phyloP scores from a whole-genome alignment of 2,113 vertebrate species.

The Solea senegalensis region DNA sequence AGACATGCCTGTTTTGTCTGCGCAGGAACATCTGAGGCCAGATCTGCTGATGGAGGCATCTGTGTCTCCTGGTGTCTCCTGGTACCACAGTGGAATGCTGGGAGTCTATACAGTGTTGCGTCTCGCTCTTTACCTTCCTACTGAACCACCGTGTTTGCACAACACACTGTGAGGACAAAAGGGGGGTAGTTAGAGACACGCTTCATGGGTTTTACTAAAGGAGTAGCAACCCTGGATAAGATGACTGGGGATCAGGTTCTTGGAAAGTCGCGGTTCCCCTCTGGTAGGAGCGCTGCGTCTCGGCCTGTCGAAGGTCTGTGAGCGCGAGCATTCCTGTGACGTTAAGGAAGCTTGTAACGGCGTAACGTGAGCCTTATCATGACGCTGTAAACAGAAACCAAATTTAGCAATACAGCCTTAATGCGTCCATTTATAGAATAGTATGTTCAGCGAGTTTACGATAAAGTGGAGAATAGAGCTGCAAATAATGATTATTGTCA shows the following conservation, averaged over 20 bases:
- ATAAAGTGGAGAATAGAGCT: no score
- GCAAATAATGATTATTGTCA: no score
- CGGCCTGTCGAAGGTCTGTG: constrained; percentile 21
- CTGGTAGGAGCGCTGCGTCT: constrained; percentile 43
- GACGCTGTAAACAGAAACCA: constrained; percentile 39
- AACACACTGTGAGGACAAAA: constrained; percentile 33
- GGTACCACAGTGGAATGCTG: constrained; percentile 64
- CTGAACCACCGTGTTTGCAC: constrained; percentile 52
- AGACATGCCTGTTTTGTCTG: neutral
- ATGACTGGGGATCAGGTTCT: neutral
- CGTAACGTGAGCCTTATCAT: constrained; percentile 44
- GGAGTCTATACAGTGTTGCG: constrained; percentile 25
- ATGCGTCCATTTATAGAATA: neutral
- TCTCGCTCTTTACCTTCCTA: constrained; percentile 54
- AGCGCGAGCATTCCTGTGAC: constrained; percentile 37
- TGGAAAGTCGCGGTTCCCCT: constrained; percentile 39
- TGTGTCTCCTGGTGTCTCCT: constrained; percentile 47
- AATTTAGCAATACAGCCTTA: constrained; percentile 15
- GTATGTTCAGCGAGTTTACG: no score
- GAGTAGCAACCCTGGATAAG: constrained; percentile 29
- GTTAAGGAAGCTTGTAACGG: constrained; percentile 51
- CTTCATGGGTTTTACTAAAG: constrained; percentile 53
- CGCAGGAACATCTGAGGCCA: constrained; percentile 8
- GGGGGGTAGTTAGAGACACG: constrained; percentile 47
- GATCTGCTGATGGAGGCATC: constrained; percentile 8